Base-by-base conservation (phyloP, 1,140 invertebrate species). In the Nebria ingens region DNA sequence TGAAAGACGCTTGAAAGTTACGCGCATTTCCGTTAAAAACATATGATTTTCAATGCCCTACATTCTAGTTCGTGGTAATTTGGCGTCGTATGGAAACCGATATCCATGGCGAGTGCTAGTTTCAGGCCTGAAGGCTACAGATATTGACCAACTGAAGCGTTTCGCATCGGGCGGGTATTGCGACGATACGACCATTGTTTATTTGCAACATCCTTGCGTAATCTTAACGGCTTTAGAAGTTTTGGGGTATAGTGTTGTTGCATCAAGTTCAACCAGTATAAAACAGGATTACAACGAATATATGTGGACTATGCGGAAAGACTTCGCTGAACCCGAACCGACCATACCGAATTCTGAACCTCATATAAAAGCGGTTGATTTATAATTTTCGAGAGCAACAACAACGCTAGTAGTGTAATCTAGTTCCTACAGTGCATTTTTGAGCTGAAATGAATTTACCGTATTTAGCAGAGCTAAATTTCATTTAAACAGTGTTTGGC, bases 221-320 rank as follows among this genome's bases (percentile, higher is more conserved):
- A 86, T 91, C 67, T 76, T 91, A 59, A 89, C 86, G 52, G 88
- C 87, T 58, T 71, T 91, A 58, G 88, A 91, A 77, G 87, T 90
- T 52, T 76, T 91, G 59, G 88, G 87, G 42, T 91, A 90, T 71
- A 85, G 85, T 73, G 87, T 91, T 42, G 85, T 91, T 21, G 86
- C 88, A 57, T 89, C 87, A 21, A 89, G 87, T 58, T 89, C 86
- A 51, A 88, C 86, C 56, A 81, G 84, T 57, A 84, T 89, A 22
- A 89, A 89, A 71, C 86, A 89, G 72, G 86, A 89, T 68, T 88
- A 89, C 66, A 89, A 89, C 78, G 86, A 89, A 65, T 89, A 89
- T 63, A 89, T 90, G 86, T 91, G 89, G 89, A 91, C 89, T 71
- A 88, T 91, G 85, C 84, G 87, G 78, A 88, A 87, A 72, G 87